These are phyloP conservation scores for Carassius auratus DNA, from an alignment of 2,113 vertebrate genomes.

Conservation along the genomic window DNA sequence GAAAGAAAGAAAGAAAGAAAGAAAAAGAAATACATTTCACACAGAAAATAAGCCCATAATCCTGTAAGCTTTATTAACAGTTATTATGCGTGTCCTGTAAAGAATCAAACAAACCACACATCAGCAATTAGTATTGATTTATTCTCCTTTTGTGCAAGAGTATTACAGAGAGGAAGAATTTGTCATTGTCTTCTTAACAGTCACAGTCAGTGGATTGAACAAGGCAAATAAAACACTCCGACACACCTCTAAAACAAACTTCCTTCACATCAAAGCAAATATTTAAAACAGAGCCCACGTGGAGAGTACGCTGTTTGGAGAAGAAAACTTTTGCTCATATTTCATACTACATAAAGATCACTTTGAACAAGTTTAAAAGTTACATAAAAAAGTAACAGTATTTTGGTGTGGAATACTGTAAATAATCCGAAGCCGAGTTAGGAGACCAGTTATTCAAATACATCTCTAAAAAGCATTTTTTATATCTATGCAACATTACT, in stretches of 20 bases:
- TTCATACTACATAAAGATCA: no score
- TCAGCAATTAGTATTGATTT: slow-evolving; percentile 19
- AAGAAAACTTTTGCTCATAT: background rate
- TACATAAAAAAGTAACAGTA: background rate
- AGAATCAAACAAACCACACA: slow-evolving; percentile 3
- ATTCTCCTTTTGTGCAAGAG: slow-evolving; percentile 4
- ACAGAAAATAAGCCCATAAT: background rate
- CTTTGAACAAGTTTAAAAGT: background rate
- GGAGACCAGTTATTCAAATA: background rate
- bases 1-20: no score
- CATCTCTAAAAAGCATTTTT: background rate
- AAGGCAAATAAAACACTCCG: background rate
- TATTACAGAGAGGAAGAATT: slow-evolving; percentile 24
- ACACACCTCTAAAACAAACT: background rate
- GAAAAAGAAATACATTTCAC: no score
- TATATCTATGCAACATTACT: background rate
- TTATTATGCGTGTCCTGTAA: background rate
- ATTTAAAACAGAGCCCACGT: background rate
- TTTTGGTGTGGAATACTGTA: background rate
- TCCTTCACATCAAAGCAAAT: background rate
- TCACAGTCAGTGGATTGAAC: background rate
- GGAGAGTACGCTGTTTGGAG: background rate
- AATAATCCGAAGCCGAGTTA: background rate
- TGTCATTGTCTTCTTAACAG: slow-evolving; percentile 27
- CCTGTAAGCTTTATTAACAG: slow-evolving; percentile 2